Base-by-base conservation (phyloP, 2,888 invertebrate genomes). In the Heliconius ismenius region DNA sequence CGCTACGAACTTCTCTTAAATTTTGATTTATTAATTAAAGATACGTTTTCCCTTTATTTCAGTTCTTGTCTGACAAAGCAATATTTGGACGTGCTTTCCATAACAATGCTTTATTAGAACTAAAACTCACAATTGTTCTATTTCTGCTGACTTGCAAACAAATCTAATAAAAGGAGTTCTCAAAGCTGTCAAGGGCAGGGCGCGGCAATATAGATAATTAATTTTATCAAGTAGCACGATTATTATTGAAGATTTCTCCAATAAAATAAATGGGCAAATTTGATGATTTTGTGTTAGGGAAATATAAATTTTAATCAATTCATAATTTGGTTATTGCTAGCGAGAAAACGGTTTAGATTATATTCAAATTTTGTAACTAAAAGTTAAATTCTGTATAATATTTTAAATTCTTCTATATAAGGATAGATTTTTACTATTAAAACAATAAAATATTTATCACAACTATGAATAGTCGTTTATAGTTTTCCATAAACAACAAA, bases 101-200 rank as follows among this genome's bases (percentile, higher is more conserved):
- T 70, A 54, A 70, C 69, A 70, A 70, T 70, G 54, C 69, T 70
- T 32, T 73, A 73, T 62, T 26, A 60, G 36, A 62, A 73, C 62
- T 62, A 62, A 58, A 24, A 73, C 62, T 73, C 60, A 36, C 58
- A 39, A 62, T 73, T 73, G 60, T 62, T 62, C 62, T 73, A 62
- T 43, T 73, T 62, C 62, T 28, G 60, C 62, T 39, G 62, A 73
- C 73, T 60, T 62, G 60, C 73, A 73, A 73, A 81, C 76, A 79
- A 79, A 80, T 81, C 78, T 77, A 80, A 83, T 81, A 74, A 81
- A 70, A 75, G 72, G 80, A 82, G 80, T 83, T 81, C 81, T 73
- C 77, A 75, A 75, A 75, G 75, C 76, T 76, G 77, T 76, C 78
- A 79, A 70, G 75, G 74, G 79, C 78, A 79, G 74, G 78, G 78